Evolutionary conservation across 2,888 invertebrate species (phyloP).

Genomic region (Trichogramma dendrolimi): DNA sequence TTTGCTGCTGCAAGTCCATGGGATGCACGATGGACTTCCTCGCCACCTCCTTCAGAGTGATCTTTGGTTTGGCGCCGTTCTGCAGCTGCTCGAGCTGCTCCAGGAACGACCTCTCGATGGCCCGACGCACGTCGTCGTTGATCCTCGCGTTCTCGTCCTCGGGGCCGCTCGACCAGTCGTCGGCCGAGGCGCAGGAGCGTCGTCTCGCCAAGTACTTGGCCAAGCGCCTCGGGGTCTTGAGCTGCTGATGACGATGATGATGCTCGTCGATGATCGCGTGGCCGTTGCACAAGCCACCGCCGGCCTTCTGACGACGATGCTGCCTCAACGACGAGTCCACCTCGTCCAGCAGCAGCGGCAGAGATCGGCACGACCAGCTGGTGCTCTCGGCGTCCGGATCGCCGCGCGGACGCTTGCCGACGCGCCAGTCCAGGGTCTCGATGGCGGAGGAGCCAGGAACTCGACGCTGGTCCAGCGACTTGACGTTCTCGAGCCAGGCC

Average conservation of each 20-base stretch:
- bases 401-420: conserved; percentile 23
- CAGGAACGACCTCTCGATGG: conserved; percentile 48
- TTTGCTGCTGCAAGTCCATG: too few species aligned
- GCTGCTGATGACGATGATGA: too few species aligned
- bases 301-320: too few species aligned
- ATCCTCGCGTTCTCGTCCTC: conserved; percentile 20
- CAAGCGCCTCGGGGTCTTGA: not conserved
- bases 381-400: conserved; percentile 20
- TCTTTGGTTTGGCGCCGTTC: conserved; percentile 23
- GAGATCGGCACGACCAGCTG: conserved; percentile 17
- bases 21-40: not conserved
- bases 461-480: conserved; percentile 36
- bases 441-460: too few species aligned
- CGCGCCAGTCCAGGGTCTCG: too few species aligned
- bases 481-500: conserved; percentile 49
- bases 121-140: conserved; percentile 44
- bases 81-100: conserved; percentile 41
- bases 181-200: conserved; percentile 5
- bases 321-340: not conserved
- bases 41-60: conserved; percentile 12
- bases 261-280: not conserved
- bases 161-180: conserved; percentile 8
- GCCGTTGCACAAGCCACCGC: not conserved
- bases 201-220: conserved; percentile 6
- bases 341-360: conserved; percentile 19